Evolutionary conservation across 2,888 invertebrate species (phyloP).

Genomic region (Cyrtodaria siliqua): DNA sequence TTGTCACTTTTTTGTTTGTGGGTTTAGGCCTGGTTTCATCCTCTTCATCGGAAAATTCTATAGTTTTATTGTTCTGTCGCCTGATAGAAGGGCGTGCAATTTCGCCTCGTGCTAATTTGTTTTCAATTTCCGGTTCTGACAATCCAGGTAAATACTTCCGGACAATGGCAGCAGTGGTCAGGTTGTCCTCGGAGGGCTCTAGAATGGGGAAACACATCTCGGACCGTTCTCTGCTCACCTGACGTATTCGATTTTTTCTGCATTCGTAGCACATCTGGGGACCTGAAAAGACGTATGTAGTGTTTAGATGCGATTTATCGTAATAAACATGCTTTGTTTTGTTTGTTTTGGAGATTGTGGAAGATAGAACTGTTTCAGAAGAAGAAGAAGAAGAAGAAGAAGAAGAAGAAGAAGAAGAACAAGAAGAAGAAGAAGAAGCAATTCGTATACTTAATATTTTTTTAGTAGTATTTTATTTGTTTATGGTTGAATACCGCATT

Average conservation of each 20-base stretch:
- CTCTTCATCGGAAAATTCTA: conserved; percentile 54
- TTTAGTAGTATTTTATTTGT: too few relatives aligned
- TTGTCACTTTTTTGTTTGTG: conserved; percentile 57
- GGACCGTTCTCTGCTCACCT: conserved; percentile 61
- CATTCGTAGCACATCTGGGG: conserved; percentile 79
- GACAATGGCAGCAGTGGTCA: conserved; percentile 74
- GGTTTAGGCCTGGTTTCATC: conserved; percentile 36
- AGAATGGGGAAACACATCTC: conserved; percentile 72
- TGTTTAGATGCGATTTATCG: too few relatives aligned
- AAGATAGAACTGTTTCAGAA: too few relatives aligned
- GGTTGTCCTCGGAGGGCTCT: conserved; percentile 73
- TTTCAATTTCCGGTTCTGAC: conserved; percentile 74
- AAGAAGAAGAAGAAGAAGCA: too few relatives aligned
- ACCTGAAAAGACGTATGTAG: too few relatives aligned
- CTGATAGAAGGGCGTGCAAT: conserved; percentile 68
- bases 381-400: too few relatives aligned
- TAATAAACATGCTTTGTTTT: too few relatives aligned
- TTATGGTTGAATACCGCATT: too few relatives aligned
- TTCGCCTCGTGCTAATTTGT: conserved; percentile 75
- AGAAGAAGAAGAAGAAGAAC: too few relatives aligned
- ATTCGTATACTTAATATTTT: too few relatives aligned
- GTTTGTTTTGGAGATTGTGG: too few relatives aligned
- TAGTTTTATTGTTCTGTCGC: conserved; percentile 35
- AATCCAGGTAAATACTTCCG: conserved; percentile 73
- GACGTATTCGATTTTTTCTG: conserved; percentile 66